These are phyloP conservation scores for Xestia sexstrigata DNA, from an alignment of 2,888 invertebrate genomes.

Conservation along the genomic window DNA sequence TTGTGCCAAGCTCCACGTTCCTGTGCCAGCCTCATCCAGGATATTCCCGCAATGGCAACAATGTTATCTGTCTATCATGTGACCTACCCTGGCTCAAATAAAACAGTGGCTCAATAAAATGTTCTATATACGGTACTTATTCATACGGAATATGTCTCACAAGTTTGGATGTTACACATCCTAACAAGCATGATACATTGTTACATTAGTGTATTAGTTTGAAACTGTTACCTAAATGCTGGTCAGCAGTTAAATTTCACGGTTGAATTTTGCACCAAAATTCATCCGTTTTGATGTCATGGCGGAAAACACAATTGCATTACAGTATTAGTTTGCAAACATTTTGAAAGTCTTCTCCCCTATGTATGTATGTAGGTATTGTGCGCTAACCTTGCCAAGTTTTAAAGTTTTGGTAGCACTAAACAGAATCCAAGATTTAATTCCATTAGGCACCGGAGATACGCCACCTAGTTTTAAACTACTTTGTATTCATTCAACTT, in stretches of 20 bases:
- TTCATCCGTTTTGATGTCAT: neutral
- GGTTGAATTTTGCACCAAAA: neutral
- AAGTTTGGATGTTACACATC: neutral
- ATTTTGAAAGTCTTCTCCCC: constrained; percentile 24
- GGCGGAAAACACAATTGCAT: constrained; percentile 28
- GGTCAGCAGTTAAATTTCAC: neutral
- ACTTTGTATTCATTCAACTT: constrained; percentile 79
- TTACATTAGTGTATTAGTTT: constrained; percentile 6
- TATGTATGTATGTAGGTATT: constrained; percentile 6
- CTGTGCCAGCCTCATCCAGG: too few species aligned
- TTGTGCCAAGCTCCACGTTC: too few species aligned
- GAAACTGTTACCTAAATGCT: constrained; percentile 10
- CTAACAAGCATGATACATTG: neutral
- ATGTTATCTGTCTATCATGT: too few species aligned
- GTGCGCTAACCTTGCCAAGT: constrained; percentile 43
- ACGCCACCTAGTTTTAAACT: constrained; percentile 76
- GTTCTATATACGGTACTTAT: neutral
- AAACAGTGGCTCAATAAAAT: neutral
- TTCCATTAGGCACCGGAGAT: constrained; percentile 77
- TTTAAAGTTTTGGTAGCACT: constrained; percentile 60
- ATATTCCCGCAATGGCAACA: too few species aligned
- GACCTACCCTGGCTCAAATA: neutral
- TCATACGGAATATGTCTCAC: neutral
- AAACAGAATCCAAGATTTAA: constrained; percentile 74
- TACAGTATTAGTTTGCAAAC: constrained; percentile 33